Percentiles rank a stretch among this genome's conserved stretches.
Conservation (phyloP, 2,888 invertebrate genomes). For the Chironomus riparius region DNA sequence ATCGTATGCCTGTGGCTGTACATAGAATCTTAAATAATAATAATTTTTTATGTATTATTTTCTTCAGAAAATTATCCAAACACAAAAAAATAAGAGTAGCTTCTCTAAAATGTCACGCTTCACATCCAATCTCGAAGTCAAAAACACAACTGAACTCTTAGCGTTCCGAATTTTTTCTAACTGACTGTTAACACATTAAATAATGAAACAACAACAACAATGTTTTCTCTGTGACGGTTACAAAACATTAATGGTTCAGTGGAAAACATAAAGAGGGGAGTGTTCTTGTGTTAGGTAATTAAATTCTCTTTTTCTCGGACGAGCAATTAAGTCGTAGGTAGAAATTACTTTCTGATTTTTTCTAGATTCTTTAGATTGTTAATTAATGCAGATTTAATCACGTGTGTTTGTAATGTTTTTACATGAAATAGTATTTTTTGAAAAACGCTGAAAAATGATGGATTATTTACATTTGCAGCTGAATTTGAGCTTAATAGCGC, state of each 20-base stretch:
- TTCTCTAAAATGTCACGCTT: not conserved
- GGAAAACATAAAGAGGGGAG: conserved; percentile 19
- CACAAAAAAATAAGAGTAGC: not conserved
- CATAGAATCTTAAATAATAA: not conserved
- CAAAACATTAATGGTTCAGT: conserved; percentile 26
- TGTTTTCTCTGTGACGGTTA: conserved; percentile 25
- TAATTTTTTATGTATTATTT: not conserved
- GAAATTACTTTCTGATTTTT: not conserved
- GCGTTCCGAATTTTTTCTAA: conserved; percentile 21
- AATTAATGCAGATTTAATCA: too few species aligned
- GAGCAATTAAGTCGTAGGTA: not conserved
- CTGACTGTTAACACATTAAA: conserved; percentile 15
- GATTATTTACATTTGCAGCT: too few species aligned
- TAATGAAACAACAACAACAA: not conserved
- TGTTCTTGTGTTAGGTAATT: not conserved
- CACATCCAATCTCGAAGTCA: conserved; percentile 16
- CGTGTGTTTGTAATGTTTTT: too few species aligned
- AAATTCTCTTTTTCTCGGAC: not conserved
- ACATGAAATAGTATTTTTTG: too few species aligned
- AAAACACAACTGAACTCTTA: conserved; percentile 23
- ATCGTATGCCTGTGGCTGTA: not conserved
- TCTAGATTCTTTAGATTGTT: not conserved
- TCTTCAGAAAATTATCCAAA: not conserved
- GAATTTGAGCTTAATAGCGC: too few species aligned
- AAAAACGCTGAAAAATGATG: too few species aligned